These are phyloP conservation scores for Enteromius viviparus DNA, from an alignment of 2,797 vertebrate species.

Conservation along the genomic window DNA sequence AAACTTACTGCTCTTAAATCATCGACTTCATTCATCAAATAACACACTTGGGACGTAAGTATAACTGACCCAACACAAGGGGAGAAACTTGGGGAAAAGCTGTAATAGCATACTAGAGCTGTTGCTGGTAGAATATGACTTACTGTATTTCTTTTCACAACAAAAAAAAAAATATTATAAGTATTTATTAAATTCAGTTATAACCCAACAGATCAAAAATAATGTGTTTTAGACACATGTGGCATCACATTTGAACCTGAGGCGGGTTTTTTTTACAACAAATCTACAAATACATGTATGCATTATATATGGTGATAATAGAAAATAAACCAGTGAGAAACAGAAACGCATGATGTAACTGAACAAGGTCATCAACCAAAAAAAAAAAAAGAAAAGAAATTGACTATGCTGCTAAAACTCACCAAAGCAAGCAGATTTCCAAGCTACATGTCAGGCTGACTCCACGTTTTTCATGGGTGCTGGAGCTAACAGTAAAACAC, in stretches of 20 bases:
- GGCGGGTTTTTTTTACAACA: neutral
- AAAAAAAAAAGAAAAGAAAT: too few relatives aligned
- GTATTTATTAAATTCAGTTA: neutral
- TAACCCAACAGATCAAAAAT: neutral
- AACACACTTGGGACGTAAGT: neutral
- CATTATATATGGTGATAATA: neutral
- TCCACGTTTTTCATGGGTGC: constrained; percentile 34
- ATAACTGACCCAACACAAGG: neutral
- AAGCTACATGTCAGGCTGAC: constrained; percentile 43
- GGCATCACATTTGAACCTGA: neutral
- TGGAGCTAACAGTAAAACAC: constrained; percentile 25
- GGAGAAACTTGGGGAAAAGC: neutral
- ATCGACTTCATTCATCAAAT: constrained; percentile 2
- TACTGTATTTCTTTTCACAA: too few relatives aligned
- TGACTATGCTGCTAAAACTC: constrained; percentile 49
- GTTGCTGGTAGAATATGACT: neutral
- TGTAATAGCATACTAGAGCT: neutral
- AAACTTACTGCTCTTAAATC: constrained; percentile 18
- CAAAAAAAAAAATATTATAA: too few relatives aligned
- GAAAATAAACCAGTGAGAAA: constrained; percentile 19
- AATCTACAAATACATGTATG: neutral
- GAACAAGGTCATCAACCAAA: constrained; percentile 25
- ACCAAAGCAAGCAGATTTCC: constrained; percentile 50
- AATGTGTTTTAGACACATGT: neutral
- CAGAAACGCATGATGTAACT: constrained; percentile 8